Conservation (phyloP, 1,140 invertebrate genomes). For the Drosophila quadrilineata region DNA sequence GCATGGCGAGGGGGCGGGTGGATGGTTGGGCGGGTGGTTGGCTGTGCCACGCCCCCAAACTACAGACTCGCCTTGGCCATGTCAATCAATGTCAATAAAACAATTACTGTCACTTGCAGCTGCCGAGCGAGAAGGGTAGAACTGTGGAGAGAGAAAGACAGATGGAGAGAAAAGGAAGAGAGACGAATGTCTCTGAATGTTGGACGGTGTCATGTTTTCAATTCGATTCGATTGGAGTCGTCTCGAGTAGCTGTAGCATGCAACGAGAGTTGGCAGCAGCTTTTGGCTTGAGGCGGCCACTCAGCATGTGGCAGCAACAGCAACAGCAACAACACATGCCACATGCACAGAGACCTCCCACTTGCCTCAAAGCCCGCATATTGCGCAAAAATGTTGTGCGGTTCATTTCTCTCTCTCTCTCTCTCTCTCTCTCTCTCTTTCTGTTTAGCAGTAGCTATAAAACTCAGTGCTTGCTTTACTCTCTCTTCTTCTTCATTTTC, state of each 20-base stretch:
- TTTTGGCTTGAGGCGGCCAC: not conserved
- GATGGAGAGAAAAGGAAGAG: too few relatives aligned
- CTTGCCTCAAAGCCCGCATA: not conserved
- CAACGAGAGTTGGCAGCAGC: slow-evolving; percentile 21
- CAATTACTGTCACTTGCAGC: slow-evolving; percentile 81
- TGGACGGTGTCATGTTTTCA: slow-evolving; percentile 67
- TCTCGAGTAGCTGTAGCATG: slow-evolving; percentile 29
- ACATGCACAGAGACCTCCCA: too few relatives aligned
- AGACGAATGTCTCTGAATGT: slow-evolving; percentile 26
- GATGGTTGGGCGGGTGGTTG: too few relatives aligned
- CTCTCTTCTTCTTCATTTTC: slow-evolving; percentile 15
- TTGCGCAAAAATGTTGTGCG: too few relatives aligned
- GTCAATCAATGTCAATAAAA: slow-evolving; percentile 81
- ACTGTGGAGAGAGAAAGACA: too few relatives aligned
- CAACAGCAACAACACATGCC: not conserved
- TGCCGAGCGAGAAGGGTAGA: slow-evolving; percentile 38
- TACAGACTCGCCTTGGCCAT: slow-evolving; percentile 36
- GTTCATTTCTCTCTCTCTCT: too few relatives aligned
- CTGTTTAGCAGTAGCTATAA: slow-evolving; percentile 51
- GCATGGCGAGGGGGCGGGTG: slow-evolving; percentile 48
- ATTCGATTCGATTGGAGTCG: slow-evolving; percentile 5
- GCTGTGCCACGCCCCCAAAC: slow-evolving; percentile 7
- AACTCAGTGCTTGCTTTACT: slow-evolving; percentile 34
- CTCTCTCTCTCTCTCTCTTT: not conserved
- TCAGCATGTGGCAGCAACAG: not conserved